phyloP scores from a whole-genome alignment of 2,113 vertebrate species.

The Anhinga anhinga region DNA sequence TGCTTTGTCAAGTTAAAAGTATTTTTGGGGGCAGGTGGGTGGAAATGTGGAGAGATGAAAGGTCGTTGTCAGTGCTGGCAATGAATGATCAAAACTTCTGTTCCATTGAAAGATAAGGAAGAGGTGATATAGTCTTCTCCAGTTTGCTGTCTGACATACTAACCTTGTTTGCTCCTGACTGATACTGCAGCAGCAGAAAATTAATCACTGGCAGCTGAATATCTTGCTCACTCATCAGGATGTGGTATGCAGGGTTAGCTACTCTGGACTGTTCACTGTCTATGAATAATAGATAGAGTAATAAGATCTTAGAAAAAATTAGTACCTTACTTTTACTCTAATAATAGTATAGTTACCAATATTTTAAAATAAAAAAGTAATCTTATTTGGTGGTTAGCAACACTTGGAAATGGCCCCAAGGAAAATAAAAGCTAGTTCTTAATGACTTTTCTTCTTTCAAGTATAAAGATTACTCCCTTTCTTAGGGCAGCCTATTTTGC shows the following conservation, averaged over 20 bases:
- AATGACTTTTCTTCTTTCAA: not conserved
- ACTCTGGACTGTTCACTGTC: not conserved
- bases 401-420: not conserved
- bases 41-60: not conserved
- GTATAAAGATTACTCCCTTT: not conserved
- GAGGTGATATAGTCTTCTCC: not conserved
- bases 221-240: not conserved
- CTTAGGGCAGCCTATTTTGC: not conserved
- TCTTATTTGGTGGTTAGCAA: not conserved
- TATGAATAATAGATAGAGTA: not conserved
- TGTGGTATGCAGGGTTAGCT: not conserved
- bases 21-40: not conserved
- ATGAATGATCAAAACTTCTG: not conserved
- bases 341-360: not conserved
- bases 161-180: not conserved
- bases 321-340: not conserved
- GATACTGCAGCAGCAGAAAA: not conserved
- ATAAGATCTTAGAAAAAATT: not conserved
- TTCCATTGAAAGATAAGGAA: not conserved
- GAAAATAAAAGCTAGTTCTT: not conserved
- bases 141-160: not conserved
- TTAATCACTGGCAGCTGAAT: not conserved
- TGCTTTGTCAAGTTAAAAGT: not conserved
- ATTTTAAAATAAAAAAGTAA: not conserved
- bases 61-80: not conserved